Conservation (phyloP, 53 echinoderm and acorn worm species). For the Holothuria scabra region DNA sequence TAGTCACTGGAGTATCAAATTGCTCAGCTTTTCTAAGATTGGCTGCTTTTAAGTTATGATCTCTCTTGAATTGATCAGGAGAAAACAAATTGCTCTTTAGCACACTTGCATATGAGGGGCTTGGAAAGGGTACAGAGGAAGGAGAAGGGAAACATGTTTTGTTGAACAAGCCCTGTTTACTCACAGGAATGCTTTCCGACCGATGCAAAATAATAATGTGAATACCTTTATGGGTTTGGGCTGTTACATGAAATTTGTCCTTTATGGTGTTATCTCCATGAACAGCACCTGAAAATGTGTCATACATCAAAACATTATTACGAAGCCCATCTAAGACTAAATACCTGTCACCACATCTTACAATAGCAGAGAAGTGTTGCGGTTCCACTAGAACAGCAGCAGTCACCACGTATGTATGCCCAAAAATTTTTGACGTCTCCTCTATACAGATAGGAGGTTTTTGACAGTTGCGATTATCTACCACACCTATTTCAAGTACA, state of each 20-base stretch:
- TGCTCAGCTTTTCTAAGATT: too few species aligned
- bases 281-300: constrained; percentile 11
- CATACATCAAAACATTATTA: neutral
- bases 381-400: constrained; percentile 14
- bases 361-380: neutral
- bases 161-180: too few species aligned
- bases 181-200: too few species aligned
- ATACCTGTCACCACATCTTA: neutral
- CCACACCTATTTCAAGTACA: neutral
- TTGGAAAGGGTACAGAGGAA: too few species aligned
- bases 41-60: too few species aligned
- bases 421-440: neutral
- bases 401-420: neutral
- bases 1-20: too few species aligned
- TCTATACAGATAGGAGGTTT: neutral
- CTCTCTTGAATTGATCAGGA: too few species aligned
- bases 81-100: too few species aligned
- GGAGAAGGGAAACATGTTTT: too few species aligned
- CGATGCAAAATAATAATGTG: constrained; percentile 1
- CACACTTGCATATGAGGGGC: too few species aligned
- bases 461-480: neutral
- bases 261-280: neutral
- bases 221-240: neutral
- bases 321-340: constrained; percentile 3
- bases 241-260: neutral